Base-by-base conservation (phyloP, 2,888 invertebrate genomes). In the Amblyteles armatorius region DNA sequence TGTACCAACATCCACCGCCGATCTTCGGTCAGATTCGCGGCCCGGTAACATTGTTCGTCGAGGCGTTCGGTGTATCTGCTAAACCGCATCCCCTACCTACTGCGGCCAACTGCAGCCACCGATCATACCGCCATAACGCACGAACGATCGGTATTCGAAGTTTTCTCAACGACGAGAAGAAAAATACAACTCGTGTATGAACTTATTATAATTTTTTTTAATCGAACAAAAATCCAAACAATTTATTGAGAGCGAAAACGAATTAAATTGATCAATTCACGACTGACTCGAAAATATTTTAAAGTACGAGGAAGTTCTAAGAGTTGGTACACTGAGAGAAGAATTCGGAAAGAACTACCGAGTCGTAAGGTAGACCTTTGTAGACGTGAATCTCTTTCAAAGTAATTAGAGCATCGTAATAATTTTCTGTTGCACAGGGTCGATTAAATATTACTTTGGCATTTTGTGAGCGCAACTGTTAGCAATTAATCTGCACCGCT, bases 21-120 rank as follows among this genome's bases (percentile, higher is more conserved):
- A 77, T 73, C 82, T 83, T 87, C 82, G 88, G 87, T 88, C 83
- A 68, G 82, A 86, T 88, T 87, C 83, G 86, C 76, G 87, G 88
- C 74, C 33, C 29, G 71, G 74, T 84, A 86, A 87, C 88, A 87
- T 87, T 87, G 89, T 88, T 89, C 81, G 87, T 86, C 69, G 78
- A 78, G 81, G 84, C 84, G 86, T 79, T 81, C 74, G 81, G 79
- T 57, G 52, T 72, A 86, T 83, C 84, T 74, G 82, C 84, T 84
- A 81, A 83, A 88, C 89, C 89, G 69, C 88, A 79, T 82, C 65
- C 50, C 63, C 79, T 84, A 86, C 73, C 79, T 72, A 82, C 67
- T 86, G 84, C 67, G 85, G 86, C 33, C 13, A 55, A 71, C 72
- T 69, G 67, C 73, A 72, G 63, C 11, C 6, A n/a, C 2, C 40